phyloP scores from a whole-genome alignment of 92 coral and sea anemone genomes.

The Anthopleura xanthogrammica region DNA sequence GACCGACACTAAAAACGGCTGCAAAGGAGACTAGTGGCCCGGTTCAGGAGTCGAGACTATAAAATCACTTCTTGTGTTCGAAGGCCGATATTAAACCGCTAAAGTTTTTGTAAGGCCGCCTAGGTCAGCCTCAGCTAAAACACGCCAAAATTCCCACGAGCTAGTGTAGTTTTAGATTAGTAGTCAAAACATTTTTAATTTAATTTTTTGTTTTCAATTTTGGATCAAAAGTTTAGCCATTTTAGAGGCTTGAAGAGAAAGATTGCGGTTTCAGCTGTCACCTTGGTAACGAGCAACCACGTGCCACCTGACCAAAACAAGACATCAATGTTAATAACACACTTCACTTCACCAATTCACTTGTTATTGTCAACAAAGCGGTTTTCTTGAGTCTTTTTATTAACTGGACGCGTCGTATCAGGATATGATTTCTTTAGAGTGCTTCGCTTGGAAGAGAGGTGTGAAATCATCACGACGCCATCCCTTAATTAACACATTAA shows the following conservation, averaged over 20 bases:
- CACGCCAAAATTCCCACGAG: no score
- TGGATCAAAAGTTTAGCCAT: background rate
- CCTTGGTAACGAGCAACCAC: slow-evolving; percentile 24
- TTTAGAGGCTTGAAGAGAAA: background rate
- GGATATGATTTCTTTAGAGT: slow-evolving; percentile 19
- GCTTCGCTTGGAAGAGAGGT: slow-evolving; percentile 42
- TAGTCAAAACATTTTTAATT: no score
- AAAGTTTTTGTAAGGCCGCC: no score
- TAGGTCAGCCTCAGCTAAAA: no score
- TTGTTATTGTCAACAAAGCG: slow-evolving; percentile 1
- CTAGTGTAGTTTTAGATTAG: no score
- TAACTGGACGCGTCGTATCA: slow-evolving; percentile 28
- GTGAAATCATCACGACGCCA: slow-evolving; percentile 64
- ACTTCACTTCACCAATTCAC: slow-evolving; percentile 23
- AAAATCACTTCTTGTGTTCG: no score
- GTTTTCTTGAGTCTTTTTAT: slow-evolving; percentile 1
- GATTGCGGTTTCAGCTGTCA: background rate
- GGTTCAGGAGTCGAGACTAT: no score
- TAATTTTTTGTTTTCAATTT: background rate
- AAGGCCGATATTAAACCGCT: no score
- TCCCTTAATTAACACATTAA: slow-evolving; percentile 45
- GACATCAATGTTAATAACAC: slow-evolving; percentile 1
- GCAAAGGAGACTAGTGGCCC: no score
- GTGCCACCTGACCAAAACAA: slow-evolving; percentile 29
- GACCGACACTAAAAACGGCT: no score